phyloP scores from a whole-genome alignment of 2,888 invertebrate genomes.

The Epinotia ramella region DNA sequence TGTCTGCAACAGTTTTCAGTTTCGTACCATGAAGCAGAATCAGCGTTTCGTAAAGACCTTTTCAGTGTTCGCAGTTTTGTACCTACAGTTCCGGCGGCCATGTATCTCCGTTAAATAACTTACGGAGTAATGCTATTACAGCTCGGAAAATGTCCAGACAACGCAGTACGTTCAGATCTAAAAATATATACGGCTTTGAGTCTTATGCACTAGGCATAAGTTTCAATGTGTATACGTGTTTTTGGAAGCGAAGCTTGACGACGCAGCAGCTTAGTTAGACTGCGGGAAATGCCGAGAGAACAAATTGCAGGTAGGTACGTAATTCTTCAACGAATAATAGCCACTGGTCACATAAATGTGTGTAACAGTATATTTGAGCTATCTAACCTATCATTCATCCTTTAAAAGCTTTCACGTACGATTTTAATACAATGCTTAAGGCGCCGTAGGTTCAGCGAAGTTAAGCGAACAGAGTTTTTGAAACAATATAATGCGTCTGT shows the following conservation, averaged over 20 bases:
- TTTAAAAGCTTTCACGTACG: too few species aligned
- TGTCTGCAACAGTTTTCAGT: not conserved
- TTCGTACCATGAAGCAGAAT: not conserved
- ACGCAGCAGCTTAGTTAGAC: not conserved
- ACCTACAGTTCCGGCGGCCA: not conserved
- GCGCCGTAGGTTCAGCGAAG: too few species aligned
- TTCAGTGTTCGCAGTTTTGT: conserved; percentile 17
- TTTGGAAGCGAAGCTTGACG: not conserved
- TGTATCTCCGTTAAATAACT: conserved; percentile 14
- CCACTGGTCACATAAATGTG: too few species aligned
- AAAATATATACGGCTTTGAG: not conserved
- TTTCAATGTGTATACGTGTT: not conserved
- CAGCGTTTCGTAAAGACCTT: conserved; percentile 2
- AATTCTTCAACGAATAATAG: too few species aligned
- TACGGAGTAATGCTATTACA: conserved; percentile 30
- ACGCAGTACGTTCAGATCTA: not conserved
- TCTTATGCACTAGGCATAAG: not conserved
- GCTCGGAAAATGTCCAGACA: conserved; percentile 11
- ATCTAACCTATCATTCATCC: too few species aligned
- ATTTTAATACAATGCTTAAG: too few species aligned
- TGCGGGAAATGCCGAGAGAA: not conserved
- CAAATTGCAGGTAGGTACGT: not conserved
- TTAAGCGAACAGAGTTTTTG: too few species aligned
- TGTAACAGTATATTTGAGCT: too few species aligned
- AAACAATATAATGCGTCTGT: too few species aligned